A percentile compares a stretch with the other conserved stretches of the same genome.
These are phyloP conservation scores for Imbricaverruca yamaguchii DNA, from an alignment of 2,888 invertebrate species.

Conservation along the genomic window DNA sequence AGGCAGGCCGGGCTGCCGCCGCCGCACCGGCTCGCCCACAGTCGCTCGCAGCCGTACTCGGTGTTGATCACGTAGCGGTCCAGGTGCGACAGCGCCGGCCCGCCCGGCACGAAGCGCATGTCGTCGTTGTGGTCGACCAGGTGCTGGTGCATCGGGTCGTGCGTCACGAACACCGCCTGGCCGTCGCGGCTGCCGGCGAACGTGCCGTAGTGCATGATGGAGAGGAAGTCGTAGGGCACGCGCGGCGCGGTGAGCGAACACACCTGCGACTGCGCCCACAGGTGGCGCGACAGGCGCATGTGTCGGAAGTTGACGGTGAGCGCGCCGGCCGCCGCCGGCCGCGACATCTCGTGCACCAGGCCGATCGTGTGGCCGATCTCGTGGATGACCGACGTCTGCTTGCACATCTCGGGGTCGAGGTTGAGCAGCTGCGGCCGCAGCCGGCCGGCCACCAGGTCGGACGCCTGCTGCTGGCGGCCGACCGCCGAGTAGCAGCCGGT, in stretches of 20 bases:
- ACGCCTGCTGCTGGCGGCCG: background rate
- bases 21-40: background rate
- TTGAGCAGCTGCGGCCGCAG: conserved; percentile 9
- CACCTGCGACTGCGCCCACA: conserved; percentile 8
- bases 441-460: background rate
- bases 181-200: conserved; percentile 19
- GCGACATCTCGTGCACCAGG: conserved; percentile 14
- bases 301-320: background rate
- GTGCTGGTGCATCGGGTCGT: background rate
- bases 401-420: conserved; percentile 15
- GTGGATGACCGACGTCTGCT: conserved; percentile 10
- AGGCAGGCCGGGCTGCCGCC: background rate
- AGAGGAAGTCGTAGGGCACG: conserved; percentile 17
- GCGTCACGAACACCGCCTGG: conserved; percentile 12
- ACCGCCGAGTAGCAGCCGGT: conserved; percentile 6
- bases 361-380: conserved; percentile 18
- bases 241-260: background rate
- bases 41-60: conserved; percentile 11
- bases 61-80: conserved; percentile 16
- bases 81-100: background rate
- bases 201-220: conserved; percentile 20
- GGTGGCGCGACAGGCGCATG: conserved; percentile 11
- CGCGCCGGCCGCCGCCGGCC: background rate
- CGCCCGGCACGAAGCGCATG: background rate
- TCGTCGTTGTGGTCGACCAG: conserved; percentile 14